Percentiles rank a stretch among this genome's conserved stretches.
These are phyloP conservation scores for Camptogramma bilineatum DNA, from an alignment of 2,888 invertebrate species.

Conservation along the genomic window DNA sequence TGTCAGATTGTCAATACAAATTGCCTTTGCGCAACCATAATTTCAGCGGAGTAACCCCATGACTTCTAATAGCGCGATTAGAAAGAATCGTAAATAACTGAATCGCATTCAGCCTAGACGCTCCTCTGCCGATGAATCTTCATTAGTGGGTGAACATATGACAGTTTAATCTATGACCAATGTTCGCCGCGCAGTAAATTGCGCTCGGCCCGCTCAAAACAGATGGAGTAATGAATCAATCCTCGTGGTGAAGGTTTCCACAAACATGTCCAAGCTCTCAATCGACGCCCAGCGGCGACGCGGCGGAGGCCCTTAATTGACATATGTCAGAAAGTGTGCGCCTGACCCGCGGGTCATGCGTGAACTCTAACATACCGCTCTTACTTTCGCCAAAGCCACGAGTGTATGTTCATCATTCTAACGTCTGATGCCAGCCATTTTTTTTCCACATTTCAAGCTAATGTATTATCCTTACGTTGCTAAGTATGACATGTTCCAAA, in stretches of 20 bases:
- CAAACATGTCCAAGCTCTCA: conserved; percentile 83
- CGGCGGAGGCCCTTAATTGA: conserved; percentile 77
- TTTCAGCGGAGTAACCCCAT: conserved; percentile 43
- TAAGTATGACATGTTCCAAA: background rate
- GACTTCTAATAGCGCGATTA: conserved; percentile 47
- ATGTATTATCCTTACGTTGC: background rate
- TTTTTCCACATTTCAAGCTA: background rate
- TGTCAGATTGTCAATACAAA: conserved; percentile 67
- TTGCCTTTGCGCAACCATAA: conserved; percentile 50
- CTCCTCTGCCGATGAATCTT: conserved; percentile 55
- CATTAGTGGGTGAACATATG: conserved; percentile 59
- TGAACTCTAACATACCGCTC: conserved; percentile 75
- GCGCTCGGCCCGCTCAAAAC: conserved; percentile 52
- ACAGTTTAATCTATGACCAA: conserved; percentile 52
- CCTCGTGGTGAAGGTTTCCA: conserved; percentile 73
- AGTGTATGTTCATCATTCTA: conserved; percentile 50
- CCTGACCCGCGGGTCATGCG: conserved; percentile 80
- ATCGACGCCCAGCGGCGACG: conserved; percentile 73
- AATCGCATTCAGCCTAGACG: conserved; percentile 44
- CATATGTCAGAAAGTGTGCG: conserved; percentile 83
- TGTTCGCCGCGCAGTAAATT: conserved; percentile 61
- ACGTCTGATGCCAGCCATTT: conserved; percentile 50
- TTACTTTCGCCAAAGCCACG: conserved; percentile 74
- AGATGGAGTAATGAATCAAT: conserved; percentile 81
- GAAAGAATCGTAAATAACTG: conserved; percentile 49